A percentile compares a stretch with the other conserved stretches of the same genome.
phyloP scores from a whole-genome alignment of 1,140 invertebrate species.

The Metopolophium dirhodum region DNA sequence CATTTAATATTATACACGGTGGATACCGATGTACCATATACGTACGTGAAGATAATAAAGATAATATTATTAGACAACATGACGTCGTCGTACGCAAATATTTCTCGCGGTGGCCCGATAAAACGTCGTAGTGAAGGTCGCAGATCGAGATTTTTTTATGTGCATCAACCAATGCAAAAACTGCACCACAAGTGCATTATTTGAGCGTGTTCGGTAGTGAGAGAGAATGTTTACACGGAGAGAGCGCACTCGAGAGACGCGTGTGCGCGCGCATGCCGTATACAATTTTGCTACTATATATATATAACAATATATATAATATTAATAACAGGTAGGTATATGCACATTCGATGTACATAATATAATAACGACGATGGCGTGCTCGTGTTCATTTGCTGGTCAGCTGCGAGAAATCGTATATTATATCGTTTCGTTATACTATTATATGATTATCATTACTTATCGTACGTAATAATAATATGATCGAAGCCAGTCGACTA shows the following conservation, averaged over 20 bases:
- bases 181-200: background rate
- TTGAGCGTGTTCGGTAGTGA: background rate
- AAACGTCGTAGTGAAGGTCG: background rate
- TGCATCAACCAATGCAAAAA: background rate
- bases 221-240: background rate
- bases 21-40: background rate
- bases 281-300: background rate
- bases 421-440: background rate
- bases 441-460: slow-evolving; percentile 10
- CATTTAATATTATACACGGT: background rate
- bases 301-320: background rate
- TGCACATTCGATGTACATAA: background rate
- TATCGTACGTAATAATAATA: background rate
- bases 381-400: background rate
- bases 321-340: background rate
- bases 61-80: background rate
- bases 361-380: slow-evolving; percentile 15
- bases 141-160: background rate
- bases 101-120: background rate
- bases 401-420: background rate
- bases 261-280: background rate
- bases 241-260: background rate
- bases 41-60: too few relatives aligned
- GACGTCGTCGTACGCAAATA: background rate
- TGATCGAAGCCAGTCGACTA: background rate